Evolutionary conservation across 2,113 vertebrate genomes (phyloP), one percentile per base, ranked within the genome.

Genomic region (Microtus richardsoni): DNA sequence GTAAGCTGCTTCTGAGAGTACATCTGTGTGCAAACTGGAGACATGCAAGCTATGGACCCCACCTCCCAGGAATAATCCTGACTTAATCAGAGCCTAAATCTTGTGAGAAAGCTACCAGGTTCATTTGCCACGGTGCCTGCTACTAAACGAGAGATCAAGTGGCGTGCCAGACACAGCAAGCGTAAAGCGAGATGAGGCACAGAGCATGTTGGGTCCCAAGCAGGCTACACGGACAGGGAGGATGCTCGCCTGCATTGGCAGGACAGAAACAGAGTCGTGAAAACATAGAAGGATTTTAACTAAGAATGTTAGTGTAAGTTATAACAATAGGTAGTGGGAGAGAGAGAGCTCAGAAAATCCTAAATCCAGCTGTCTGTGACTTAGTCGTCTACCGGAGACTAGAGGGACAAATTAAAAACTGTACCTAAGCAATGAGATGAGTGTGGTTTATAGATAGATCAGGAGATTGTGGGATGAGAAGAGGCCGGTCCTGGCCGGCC

Each of bases 281-380:
- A 41, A 39, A 44, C 13, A 64, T 0, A 7, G 60, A 85, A 66
- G 82, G 41, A 12, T 33, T 44, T 64, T 44, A 44, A 64, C 26
- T 12, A 21, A 47, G 26, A 33, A 62, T 5, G 24, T 71, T 28
- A 60, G 58, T 13, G 12, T 64, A 41, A 73, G 6, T 90, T 75
- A 36, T 82, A 82, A 80, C 33, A 86, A 74, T 22, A 68, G 83
- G 66, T 16, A 84, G n/a, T 49, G 91, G 30, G 36, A 68, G 49
- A 89, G 93, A 89, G 91, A 91, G 41, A 85, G 39, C 41, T 49
- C 84, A 89, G 74, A 83, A 96, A 80, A 75, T 58, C 28, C 58
- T 52, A 26, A 24, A 68, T 68, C 44, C 62, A 5, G 80, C 89
- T 66, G 22, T 64, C 94, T 92, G 74, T 36, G 21, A 88, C 49